Base-by-base conservation (phyloP, 2,113 vertebrate species). In the Pseudopipra pipra region DNA sequence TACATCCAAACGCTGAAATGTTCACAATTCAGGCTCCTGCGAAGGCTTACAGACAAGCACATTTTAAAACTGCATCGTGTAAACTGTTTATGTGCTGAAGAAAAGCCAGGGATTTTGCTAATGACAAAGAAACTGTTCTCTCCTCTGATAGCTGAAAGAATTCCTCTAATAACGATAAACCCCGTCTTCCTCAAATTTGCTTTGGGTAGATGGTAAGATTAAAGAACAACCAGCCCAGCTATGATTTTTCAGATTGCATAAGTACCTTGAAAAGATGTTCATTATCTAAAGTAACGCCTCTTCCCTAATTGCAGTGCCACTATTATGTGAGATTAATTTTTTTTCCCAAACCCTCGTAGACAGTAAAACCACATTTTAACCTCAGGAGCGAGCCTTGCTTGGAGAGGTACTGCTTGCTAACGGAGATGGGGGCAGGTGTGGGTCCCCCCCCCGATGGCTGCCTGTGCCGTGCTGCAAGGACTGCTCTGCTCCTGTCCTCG, bases 1-100 rank as follows among this genome's bases (percentile, higher is more conserved):
- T 96, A 89, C 93, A 97, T 94, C 90, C 88, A 96, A 94, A 94
- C 90, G 39, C 62, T 30, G 93, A 96, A 96, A 95, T 95, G 96
- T 96, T 96, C 93, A 93, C 88, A 92, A 95, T 96, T 94, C 95
- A 94, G 85, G 72, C 58, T 94, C 92, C 87, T 94, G 96, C 5
- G 9, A 94, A 95, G 93, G 91, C 95, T 96, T 95, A 61, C 93
- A 96, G 94, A 91, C 93, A 86, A 90, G 90, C 93, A 95, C 90
- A 94, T 94, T 97, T 96, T 89, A 95, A 89, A 96, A 94, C 76
- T 8, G 9, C 75, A 95, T 88, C 22, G 8, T 86, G 70, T 94
- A 90, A 95, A 91, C 95, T 96, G 92, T 96, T 97, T 94, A 85
- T 81, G 79, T 78, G 90, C 85, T 59, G 51, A 81, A 93, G 71